Conservation (phyloP, 1,140 invertebrate genomes). For the Neodiprion lecontei region DNA sequence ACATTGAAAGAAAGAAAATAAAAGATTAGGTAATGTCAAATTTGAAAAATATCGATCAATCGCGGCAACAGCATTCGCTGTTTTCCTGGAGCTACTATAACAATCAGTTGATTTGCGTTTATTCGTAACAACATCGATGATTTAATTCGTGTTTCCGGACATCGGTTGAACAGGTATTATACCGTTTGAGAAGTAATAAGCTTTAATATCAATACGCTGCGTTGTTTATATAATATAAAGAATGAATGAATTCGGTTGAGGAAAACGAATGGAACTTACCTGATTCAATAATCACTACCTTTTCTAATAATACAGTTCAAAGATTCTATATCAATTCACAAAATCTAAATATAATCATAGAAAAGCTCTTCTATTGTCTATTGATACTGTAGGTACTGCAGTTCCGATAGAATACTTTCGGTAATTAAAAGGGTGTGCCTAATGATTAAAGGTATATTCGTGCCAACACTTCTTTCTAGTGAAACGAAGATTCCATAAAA, state of each 20-base stretch:
- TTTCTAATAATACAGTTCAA: conserved; percentile 1
- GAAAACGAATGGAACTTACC: neutral
- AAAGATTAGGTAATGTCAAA: no score
- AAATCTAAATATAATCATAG: neutral
- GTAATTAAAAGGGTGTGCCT: neutral
- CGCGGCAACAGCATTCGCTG: no score
- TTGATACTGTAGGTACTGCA: neutral
- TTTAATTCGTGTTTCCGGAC: no score
- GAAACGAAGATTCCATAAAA: no score
- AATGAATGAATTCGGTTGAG: neutral
- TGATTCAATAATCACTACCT: neutral
- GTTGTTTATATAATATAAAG: neutral
- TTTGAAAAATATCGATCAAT: no score
- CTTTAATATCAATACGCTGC: neutral
- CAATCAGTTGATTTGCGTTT: no score
- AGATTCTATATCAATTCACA: conserved; percentile 2
- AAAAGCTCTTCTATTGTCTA: neutral
- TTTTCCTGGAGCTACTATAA: no score
- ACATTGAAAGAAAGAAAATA: no score
- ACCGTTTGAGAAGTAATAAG: no score
- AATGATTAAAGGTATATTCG: neutral
- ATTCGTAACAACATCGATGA: no score
- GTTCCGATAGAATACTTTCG: neutral
- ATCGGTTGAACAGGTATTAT: no score
- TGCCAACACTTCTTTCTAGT: neutral